Base-by-base conservation (phyloP, 1,140 invertebrate species). In the Drosophila mojavensis region DNA sequence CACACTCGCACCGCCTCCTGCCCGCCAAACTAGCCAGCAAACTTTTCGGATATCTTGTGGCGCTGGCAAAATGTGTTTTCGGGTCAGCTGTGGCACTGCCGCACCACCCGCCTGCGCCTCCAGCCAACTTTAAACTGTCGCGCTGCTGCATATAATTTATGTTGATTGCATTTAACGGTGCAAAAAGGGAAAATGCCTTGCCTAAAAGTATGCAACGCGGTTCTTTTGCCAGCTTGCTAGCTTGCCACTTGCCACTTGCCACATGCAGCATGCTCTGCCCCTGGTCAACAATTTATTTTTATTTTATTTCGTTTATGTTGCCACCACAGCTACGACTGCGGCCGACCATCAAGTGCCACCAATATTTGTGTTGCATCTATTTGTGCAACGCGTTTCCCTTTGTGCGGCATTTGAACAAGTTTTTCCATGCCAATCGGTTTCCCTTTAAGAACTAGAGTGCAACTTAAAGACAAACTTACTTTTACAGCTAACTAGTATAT, bases 141-240 rank as follows among this genome's bases (percentile, higher is more conserved):
- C 17, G 60, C 54, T 60, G 15, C 74, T 73, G 84, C 71, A 78
- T 89, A 84, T 89, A 89, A 89, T 89, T 89, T 89, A 89, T 89
- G 84, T 81, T 89, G 85, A 89, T 89, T 89, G 84, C 81, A 84
- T 89, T 90, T 89, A 89, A 90, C 67, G 50, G 51, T 47, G 28
- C 15, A 47, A 41, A 53, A 54, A 53, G 13, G 26, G n/a, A 53
- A 53, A 36, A 53, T 24, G 47, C 50, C 39, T 45, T 30, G 63
- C 65, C 58, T 55, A 65, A 79, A 80, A 83, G 74, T 83, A 73
- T 80, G 77, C 79, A 88, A 70, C 50, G 77, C 79, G 76, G 58
- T 79, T 51, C 48, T 77, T 64, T 78, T 78, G 45, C 60, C 64
- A 41, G 48, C 30, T 45, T 17, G 17, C 17, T 17, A 17, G 48